Evolutionary conservation across 2,888 invertebrate species (phyloP).

Genomic region (Lycophotia porphyrea): DNA sequence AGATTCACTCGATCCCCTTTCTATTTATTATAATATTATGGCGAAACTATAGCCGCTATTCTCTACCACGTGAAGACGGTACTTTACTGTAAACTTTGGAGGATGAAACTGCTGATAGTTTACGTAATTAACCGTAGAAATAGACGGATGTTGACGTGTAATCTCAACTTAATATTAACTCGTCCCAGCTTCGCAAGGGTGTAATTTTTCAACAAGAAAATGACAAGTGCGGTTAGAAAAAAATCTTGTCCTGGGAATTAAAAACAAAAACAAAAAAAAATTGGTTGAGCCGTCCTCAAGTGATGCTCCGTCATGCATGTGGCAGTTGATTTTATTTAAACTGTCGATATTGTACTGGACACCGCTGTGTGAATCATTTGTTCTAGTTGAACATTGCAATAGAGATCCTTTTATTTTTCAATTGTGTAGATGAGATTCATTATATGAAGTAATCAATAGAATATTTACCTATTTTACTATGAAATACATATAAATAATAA

Average conservation of each 20-base stretch:
- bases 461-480: conserved; percentile 45
- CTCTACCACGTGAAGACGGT: not conserved
- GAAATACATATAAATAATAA: conserved; percentile 55
- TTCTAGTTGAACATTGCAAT: conserved; percentile 24
- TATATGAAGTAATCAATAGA: conserved; percentile 49
- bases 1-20: not conserved
- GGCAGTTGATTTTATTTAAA: not conserved
- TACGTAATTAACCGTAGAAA: not conserved
- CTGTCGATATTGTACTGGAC: not conserved
- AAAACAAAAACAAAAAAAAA: not conserved
- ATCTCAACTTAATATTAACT: not conserved
- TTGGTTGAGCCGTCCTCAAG: not conserved
- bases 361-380: conserved; percentile 5
- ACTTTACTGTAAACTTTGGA: not conserved
- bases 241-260: not conserved
- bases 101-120: not conserved
- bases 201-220: not conserved
- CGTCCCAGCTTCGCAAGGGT: not conserved
- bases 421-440: conserved; percentile 31
- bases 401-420: conserved; percentile 24
- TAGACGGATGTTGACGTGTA: not conserved
- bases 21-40: not conserved
- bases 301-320: not conserved
- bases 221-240: not conserved
- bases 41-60: not conserved